A percentile compares a stretch with the other conserved stretches of the same genome.
These are phyloP conservation scores for Leptopilina drosophilae DNA, from an alignment of 2,888 invertebrate genomes.

Conservation along the genomic window DNA sequence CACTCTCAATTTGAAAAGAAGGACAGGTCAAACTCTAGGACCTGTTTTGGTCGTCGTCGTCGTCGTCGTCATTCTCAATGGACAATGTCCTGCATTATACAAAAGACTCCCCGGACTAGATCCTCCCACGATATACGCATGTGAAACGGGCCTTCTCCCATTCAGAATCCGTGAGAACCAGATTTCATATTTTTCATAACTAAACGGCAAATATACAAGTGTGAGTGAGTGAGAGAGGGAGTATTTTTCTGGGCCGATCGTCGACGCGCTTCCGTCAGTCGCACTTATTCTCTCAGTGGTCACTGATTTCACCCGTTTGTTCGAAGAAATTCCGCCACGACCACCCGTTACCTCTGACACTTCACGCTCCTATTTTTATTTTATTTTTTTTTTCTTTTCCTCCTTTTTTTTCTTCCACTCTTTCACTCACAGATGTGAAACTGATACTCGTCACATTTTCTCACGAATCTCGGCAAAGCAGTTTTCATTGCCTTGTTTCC, in stretches of 20 bases:
- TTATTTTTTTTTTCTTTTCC: neutral
- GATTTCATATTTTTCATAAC: constrained; percentile 77
- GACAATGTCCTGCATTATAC: constrained; percentile 74
- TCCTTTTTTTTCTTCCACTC: neutral
- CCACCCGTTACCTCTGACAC: constrained; percentile 40
- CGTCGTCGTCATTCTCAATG: constrained; percentile 69
- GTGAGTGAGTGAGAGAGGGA: constrained; percentile 39
- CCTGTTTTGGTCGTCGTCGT: constrained; percentile 60
- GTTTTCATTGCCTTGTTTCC: constrained; percentile 6
- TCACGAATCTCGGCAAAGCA: constrained; percentile 2
- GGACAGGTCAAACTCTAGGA: constrained; percentile 74
- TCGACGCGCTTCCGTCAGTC: constrained; percentile 51
- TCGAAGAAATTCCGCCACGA: constrained; percentile 49
- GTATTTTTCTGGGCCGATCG: constrained; percentile 54
- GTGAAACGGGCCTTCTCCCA: constrained; percentile 72
- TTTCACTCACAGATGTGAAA: constrained; percentile 30
- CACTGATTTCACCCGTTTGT: constrained; percentile 63
- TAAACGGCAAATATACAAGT: constrained; percentile 52
- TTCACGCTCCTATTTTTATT: constrained; percentile 14
- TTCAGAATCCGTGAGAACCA: constrained; percentile 76
- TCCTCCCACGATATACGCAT: constrained; percentile 80
- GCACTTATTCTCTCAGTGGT: constrained; percentile 53
- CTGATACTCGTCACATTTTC: constrained; percentile 35
- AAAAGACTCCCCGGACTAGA: constrained; percentile 74
- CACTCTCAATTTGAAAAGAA: constrained; percentile 57